phyloP scores from a whole-genome alignment of 2,113 vertebrate genomes.

The Mormyrus lacerda region DNA sequence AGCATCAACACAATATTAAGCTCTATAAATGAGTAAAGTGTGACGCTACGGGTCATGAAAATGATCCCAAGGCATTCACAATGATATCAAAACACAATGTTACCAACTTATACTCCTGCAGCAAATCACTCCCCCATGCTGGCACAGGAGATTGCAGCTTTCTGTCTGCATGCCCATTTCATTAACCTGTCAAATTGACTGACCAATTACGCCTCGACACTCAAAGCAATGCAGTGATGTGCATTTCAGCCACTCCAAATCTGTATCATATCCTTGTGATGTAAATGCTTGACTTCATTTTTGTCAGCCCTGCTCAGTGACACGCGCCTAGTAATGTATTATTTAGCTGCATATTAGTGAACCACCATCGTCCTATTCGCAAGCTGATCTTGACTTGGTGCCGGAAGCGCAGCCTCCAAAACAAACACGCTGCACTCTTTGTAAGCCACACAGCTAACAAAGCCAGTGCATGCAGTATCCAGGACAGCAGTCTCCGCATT shows the following conservation, averaged over 20 bases:
- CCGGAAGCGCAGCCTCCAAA: neutral
- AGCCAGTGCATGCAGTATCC: neutral
- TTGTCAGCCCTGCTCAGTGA: neutral
- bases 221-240: neutral
- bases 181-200: neutral
- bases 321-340: neutral
- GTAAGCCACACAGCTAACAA: neutral
- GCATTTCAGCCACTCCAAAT: neutral
- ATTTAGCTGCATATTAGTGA: neutral
- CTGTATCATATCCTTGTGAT: neutral
- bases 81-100: neutral
- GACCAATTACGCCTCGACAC: neutral
- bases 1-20: neutral
- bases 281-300: neutral
- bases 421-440: neutral
- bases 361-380: neutral
- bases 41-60: neutral
- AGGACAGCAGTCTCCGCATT: neutral
- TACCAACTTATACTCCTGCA: neutral
- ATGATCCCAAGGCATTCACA: neutral
- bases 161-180: neutral
- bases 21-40: neutral
- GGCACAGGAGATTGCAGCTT: neutral
- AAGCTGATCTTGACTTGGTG: neutral
- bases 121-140: neutral